These are phyloP conservation scores for Prunella fulvescens DNA, from an alignment of 2,113 vertebrate genomes.

Conservation along the genomic window DNA sequence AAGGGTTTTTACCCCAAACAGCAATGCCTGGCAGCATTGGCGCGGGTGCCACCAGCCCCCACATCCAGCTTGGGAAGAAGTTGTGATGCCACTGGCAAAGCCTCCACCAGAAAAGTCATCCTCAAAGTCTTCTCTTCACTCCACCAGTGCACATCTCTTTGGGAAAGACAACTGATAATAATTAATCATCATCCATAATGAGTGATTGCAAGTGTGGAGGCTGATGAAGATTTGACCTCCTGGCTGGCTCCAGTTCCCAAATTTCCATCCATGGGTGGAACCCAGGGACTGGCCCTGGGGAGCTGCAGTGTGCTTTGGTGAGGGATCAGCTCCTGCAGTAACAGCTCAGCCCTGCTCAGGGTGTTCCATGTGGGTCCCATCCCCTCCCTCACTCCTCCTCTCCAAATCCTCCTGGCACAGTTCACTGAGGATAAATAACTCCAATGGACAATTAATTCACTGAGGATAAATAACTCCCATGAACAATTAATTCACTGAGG, in stretches of 20 bases:
- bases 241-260: background rate
- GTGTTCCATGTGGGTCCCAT: rapidly evolving
- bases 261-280: background rate
- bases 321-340: background rate
- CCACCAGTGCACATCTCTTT: rapidly evolving
- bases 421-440: too few relatives aligned
- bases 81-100: background rate
- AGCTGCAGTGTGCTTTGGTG: rapidly evolving
- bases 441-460: too few relatives aligned
- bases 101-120: background rate
- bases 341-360: background rate
- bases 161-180: background rate
- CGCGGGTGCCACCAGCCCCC: background rate
- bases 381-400: background rate
- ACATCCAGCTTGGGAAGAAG: background rate
- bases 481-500: too few relatives aligned
- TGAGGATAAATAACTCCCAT: too few relatives aligned
- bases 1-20: background rate
- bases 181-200: background rate
- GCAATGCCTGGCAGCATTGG: background rate
- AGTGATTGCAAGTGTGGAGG: rapidly evolving
- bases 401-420: background rate
- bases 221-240: background rate
- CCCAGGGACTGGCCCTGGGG: background rate
- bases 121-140: background rate